Evolutionary conservation across 2,888 invertebrate genomes (phyloP).

Genomic region (Drosophila mulleri): DNA sequence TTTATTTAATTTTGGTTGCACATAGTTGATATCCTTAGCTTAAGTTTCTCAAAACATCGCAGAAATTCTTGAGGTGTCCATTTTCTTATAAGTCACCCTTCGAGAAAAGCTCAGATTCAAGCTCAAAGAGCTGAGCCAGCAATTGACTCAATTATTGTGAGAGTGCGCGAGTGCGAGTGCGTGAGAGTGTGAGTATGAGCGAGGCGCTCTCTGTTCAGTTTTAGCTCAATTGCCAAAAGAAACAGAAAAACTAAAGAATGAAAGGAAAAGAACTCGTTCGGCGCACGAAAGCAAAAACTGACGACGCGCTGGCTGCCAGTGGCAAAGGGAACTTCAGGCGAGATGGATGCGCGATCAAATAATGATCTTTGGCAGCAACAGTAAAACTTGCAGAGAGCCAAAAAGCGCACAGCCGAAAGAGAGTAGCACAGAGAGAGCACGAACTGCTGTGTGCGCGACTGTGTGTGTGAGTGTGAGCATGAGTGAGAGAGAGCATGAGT

Average conservation of each 20-base stretch:
- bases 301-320: slow-evolving; percentile 75
- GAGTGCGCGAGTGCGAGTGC: slow-evolving; percentile 15
- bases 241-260: not conserved
- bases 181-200: slow-evolving; percentile 10
- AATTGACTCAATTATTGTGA: slow-evolving; percentile 46
- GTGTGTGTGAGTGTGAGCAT: not conserved
- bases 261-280: not conserved
- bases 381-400: slow-evolving; percentile 64
- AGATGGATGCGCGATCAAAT: slow-evolving; percentile 72
- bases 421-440: not conserved
- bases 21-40: not conserved
- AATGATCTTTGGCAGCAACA: slow-evolving; percentile 58
- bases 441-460: not conserved
- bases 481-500: slow-evolving; percentile 2
- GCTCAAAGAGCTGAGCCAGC: slow-evolving; percentile 12
- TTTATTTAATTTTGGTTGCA: not conserved
- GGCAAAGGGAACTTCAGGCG: slow-evolving; percentile 74
- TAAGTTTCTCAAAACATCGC: not conserved
- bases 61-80: slow-evolving; percentile 4
- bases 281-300: slow-evolving; percentile 50
- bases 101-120: slow-evolving; percentile 27
- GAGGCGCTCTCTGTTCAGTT: slow-evolving; percentile 5
- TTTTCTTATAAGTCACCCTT: slow-evolving; percentile 41
- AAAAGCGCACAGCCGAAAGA: not conserved
- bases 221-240: slow-evolving; percentile 37